These are phyloP conservation scores for Agapostemon virescens DNA, from an alignment of 2,888 invertebrate species.

Conservation along the genomic window DNA sequence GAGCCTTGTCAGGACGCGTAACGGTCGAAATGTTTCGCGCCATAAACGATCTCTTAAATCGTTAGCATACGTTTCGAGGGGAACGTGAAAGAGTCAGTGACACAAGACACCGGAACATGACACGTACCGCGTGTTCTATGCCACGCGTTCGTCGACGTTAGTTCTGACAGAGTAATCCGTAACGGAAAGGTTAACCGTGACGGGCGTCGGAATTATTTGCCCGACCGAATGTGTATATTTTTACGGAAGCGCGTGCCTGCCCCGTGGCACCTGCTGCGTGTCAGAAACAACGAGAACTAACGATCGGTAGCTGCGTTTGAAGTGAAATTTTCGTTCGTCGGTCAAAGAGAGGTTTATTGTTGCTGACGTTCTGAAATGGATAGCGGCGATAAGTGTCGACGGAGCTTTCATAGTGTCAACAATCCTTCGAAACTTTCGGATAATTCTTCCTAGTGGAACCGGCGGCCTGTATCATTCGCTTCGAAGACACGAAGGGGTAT, in stretches of 20 bases:
- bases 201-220: constrained; percentile 51
- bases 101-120: constrained; percentile 46
- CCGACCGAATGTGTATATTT: constrained; percentile 45
- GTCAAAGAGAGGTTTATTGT: constrained; percentile 17
- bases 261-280: constrained; percentile 38
- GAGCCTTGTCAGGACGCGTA: no score
- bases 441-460: neutral
- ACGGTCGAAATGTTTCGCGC: constrained; percentile 1
- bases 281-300: constrained; percentile 35
- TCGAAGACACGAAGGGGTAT: no score
- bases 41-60: neutral
- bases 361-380: constrained; percentile 5
- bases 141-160: constrained; percentile 36
- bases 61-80: constrained; percentile 14
- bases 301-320: constrained; percentile 23
- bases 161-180: constrained; percentile 53
- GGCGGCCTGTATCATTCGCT: neutral
- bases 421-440: constrained; percentile 7
- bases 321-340: constrained; percentile 13
- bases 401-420: neutral
- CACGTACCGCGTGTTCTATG: constrained; percentile 34
- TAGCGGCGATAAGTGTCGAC: constrained; percentile 14
- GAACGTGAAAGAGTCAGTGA: constrained; percentile 31
- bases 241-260: constrained; percentile 36
- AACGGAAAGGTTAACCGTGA: constrained; percentile 30